Evolutionary conservation across 2,888 invertebrate species (phyloP).

Genomic region (Cryptus armator): DNA sequence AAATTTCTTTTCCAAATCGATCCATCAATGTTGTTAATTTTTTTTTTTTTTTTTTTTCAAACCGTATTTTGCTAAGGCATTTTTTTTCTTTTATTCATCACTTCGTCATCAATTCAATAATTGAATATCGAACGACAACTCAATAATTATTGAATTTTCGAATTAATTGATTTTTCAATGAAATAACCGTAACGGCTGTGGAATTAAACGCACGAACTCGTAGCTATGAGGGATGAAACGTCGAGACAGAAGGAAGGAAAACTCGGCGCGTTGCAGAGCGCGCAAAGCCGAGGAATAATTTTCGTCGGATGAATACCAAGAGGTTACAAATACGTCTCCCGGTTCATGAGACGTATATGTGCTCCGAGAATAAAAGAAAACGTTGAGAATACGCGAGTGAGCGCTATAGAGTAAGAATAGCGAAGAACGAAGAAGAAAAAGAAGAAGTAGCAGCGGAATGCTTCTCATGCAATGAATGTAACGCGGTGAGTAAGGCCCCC

Average conservation of each 20-base stretch:
- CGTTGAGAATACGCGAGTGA: conserved; percentile 19
- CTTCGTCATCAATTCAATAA: too few relatives aligned
- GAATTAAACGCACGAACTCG: too few relatives aligned
- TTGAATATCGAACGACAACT: too few relatives aligned
- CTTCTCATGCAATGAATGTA: conserved; percentile 73
- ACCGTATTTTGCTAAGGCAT: too few relatives aligned
- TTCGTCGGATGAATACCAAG: conserved; percentile 76
- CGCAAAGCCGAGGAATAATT: conserved; percentile 75
- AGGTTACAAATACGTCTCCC: conserved; percentile 18
- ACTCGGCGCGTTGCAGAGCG: conserved; percentile 61
- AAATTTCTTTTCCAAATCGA: too few relatives aligned
- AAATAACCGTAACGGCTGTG: too few relatives aligned
- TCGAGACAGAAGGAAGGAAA: not conserved
- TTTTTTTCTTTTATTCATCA: too few relatives aligned
- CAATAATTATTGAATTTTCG: too few relatives aligned
- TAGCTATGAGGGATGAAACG: too few relatives aligned
- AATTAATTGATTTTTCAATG: too few relatives aligned
- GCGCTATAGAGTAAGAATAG: conserved; percentile 9
- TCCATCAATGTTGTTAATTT: too few relatives aligned
- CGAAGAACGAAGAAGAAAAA: conserved; percentile 35
- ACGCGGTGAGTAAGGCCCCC: conserved; percentile 64
- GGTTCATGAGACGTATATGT: conserved; percentile 49
- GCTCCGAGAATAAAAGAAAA: conserved; percentile 23
- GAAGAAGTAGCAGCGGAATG: conserved; percentile 61
- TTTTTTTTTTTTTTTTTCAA: too few relatives aligned